phyloP scores from a whole-genome alignment of 2,888 invertebrate genomes.

The Lepidochrysops patricia region DNA sequence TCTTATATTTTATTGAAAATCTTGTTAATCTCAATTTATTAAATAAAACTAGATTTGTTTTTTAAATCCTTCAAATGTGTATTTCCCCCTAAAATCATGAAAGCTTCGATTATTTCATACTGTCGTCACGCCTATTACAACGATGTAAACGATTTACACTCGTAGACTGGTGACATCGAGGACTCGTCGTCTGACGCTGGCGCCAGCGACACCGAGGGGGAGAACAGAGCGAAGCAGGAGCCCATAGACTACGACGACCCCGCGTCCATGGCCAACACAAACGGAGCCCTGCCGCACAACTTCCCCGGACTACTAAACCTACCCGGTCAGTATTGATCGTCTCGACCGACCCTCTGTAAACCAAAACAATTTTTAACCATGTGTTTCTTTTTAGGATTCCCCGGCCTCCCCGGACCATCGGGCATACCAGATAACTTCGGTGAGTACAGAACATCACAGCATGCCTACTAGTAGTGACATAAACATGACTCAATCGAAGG shows the following conservation, averaged over 20 bases:
- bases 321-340: constrained; percentile 74
- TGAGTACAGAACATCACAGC: constrained; percentile 62
- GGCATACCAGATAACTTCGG: constrained; percentile 91
- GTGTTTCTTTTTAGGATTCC: constrained; percentile 74
- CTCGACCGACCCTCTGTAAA: neutral
- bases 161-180: constrained; percentile 77
- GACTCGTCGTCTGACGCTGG: constrained; percentile 91
- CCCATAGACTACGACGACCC: constrained; percentile 82
- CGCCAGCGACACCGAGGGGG: constrained; percentile 80
- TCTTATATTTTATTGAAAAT: no score
- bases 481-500: constrained; percentile 44
- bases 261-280: constrained; percentile 77
- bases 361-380: neutral
- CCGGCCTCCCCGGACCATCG: constrained; percentile 86
- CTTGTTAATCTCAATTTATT: no score
- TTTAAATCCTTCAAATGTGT: no score
- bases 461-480: constrained; percentile 30
- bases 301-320: constrained; percentile 88
- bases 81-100: no score
- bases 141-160: no score
- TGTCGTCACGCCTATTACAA: no score
- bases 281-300: constrained; percentile 78
- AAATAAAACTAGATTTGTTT: no score
- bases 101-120: no score
- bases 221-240: constrained; percentile 80